A percentile compares a stretch with the other conserved stretches of the same genome.
Conservation (phyloP, 2,113 vertebrate species). For the Anhinga anhinga region DNA sequence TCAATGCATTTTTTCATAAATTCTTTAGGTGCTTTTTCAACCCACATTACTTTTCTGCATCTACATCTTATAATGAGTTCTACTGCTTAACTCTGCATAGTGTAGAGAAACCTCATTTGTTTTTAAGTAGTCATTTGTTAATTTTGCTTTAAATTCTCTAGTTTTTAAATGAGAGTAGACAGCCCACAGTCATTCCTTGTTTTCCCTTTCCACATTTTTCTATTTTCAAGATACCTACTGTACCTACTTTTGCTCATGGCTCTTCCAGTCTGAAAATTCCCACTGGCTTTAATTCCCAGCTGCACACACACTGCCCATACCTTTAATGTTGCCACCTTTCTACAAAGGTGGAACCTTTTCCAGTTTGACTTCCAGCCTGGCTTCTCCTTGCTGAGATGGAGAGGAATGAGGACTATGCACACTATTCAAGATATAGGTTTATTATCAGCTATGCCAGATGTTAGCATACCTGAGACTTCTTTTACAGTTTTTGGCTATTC, state of each 20-base stretch:
- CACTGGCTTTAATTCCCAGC: neutral
- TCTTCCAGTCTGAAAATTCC: neutral
- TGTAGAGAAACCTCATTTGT: neutral
- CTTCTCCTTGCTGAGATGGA: neutral
- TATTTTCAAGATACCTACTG: neutral
- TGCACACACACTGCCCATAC: neutral
- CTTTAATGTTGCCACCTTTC: neutral
- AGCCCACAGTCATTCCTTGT: neutral
- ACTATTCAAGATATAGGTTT: neutral
- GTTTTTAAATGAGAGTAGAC: neutral
- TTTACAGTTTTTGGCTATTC: neutral
- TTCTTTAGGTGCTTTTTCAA: neutral
- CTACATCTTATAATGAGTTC: neutral
- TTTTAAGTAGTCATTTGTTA: neutral
- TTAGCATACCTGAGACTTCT: neutral
- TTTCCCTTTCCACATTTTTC: neutral
- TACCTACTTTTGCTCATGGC: neutral
- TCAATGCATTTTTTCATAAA: neutral
- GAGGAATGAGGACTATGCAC: neutral
- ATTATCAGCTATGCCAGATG: accelerated
- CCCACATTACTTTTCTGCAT: neutral
- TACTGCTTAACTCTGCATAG: neutral
- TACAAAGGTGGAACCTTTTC: neutral
- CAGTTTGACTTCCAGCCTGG: neutral
- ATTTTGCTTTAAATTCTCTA: neutral